Percentiles rank a stretch among this genome's conserved stretches.
Conservation (phyloP, 2,113 vertebrate species). For the Limnothrissa miodon region DNA sequence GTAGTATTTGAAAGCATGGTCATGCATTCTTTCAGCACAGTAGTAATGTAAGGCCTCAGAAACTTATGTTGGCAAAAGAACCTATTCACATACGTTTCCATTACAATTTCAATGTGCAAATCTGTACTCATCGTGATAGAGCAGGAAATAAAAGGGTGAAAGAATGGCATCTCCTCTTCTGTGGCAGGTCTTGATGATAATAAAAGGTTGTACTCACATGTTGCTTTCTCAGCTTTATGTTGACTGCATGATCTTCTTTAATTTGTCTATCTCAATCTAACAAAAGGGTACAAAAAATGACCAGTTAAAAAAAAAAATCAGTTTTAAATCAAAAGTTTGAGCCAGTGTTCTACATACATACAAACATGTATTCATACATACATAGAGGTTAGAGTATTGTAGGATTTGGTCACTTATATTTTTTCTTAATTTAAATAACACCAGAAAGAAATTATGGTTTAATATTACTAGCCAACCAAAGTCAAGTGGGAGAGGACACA, state of each 20-base stretch:
- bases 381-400: too few relatives aligned
- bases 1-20: conserved; percentile 89
- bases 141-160: conserved; percentile 51
- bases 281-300: conserved; percentile 20
- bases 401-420: too few relatives aligned
- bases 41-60: conserved; percentile 90
- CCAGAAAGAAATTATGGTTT: too few relatives aligned
- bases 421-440: too few relatives aligned
- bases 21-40: conserved; percentile 74
- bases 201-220: background rate
- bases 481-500: too few relatives aligned
- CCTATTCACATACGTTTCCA: conserved; percentile 67
- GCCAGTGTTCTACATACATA: background rate
- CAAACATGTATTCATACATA: too few relatives aligned
- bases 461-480: too few relatives aligned
- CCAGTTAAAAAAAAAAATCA: background rate
- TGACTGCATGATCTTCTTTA: conserved; percentile 82
- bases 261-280: conserved; percentile 89
- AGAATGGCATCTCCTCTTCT: conserved; percentile 29
- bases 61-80: conserved; percentile 82
- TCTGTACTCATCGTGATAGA: conserved; percentile 66
- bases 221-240: conserved; percentile 70
- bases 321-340: background rate
- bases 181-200: background rate
- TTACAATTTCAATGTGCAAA: conserved; percentile 76